Conservation (phyloP, 2,888 invertebrate genomes). For the Branchipolynoe longqiensis region DNA sequence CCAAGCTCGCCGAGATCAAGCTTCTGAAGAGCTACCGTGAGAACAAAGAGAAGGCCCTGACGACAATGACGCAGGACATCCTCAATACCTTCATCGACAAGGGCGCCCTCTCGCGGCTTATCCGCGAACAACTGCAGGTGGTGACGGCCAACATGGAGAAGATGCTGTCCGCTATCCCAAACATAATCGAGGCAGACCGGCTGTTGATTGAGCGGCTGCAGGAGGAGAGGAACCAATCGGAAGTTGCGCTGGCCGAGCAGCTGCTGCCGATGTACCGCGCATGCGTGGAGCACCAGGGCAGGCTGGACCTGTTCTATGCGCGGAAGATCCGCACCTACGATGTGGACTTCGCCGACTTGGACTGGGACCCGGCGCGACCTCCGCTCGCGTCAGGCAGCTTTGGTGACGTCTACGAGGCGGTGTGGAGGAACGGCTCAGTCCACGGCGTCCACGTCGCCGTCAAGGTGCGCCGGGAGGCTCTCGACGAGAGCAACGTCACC, state of each 20-base stretch:
- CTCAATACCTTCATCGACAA: slow-evolving; percentile 60
- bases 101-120: slow-evolving; percentile 57
- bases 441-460: slow-evolving; percentile 32
- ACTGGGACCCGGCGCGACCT: slow-evolving; percentile 66
- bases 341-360: slow-evolving; percentile 70
- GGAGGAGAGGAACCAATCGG: slow-evolving; percentile 59
- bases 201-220: slow-evolving; percentile 59
- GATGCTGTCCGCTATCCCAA: slow-evolving; percentile 60
- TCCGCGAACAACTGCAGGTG: slow-evolving; percentile 60
- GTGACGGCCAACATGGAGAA: slow-evolving; percentile 60
- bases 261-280: slow-evolving; percentile 58
- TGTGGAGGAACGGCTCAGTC: slow-evolving; percentile 45
- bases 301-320: slow-evolving; percentile 73
- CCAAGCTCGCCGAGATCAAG: slow-evolving; percentile 60
- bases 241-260: slow-evolving; percentile 59
- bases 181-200: slow-evolving; percentile 60
- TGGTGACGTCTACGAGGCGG: slow-evolving; percentile 72
- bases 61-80: slow-evolving; percentile 62
- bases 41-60: slow-evolving; percentile 59
- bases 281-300: slow-evolving; percentile 59
- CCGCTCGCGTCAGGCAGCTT: slow-evolving; percentile 75
- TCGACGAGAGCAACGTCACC: slow-evolving; percentile 59
- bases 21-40: slow-evolving; percentile 59
- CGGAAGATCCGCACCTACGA: slow-evolving; percentile 74
- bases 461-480: slow-evolving; percentile 57